Conservation (phyloP, 2,797 vertebrate genomes). For the Eulemur rubriventer region DNA sequence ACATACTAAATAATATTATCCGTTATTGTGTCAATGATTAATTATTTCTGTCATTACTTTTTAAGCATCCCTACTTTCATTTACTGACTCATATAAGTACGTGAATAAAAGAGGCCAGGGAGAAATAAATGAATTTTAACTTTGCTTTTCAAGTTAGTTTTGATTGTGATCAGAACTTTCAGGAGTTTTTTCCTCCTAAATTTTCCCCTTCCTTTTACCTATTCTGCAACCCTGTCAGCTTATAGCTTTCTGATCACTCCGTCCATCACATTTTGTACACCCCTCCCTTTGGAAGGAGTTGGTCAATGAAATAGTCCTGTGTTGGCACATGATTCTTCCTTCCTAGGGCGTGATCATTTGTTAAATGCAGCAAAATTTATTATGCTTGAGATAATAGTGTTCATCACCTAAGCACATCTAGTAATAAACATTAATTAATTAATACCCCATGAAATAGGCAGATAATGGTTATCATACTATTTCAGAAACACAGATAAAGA, state of each 20-base stretch:
- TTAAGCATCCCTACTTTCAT: neutral
- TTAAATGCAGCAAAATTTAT: conserved; percentile 52
- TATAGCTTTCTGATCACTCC: conserved; percentile 3
- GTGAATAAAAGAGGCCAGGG: neutral
- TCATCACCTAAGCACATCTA: conserved; percentile 21
- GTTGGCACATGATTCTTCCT: neutral
- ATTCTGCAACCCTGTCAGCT: neutral
- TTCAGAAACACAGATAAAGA: conserved; percentile 44
- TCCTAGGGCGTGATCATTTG: neutral
- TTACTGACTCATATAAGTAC: neutral
- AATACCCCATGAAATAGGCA: conserved; percentile 32
- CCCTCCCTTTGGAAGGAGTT: neutral
- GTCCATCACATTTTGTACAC: neutral
- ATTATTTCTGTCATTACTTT: neutral
- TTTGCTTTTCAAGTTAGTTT: conserved; percentile 14
- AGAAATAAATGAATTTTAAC: neutral
- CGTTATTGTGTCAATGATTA: neutral
- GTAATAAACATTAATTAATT: conserved; percentile 55
- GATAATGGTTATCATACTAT: conserved; percentile 25
- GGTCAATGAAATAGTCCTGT: neutral
- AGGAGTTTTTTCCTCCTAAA: neutral
- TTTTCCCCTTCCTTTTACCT: neutral
- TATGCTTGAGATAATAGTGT: conserved; percentile 23
- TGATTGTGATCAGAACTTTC: neutral
- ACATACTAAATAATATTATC: neutral